Base-by-base conservation (phyloP, 2,797 vertebrate species). In the Strix occidentalis region DNA sequence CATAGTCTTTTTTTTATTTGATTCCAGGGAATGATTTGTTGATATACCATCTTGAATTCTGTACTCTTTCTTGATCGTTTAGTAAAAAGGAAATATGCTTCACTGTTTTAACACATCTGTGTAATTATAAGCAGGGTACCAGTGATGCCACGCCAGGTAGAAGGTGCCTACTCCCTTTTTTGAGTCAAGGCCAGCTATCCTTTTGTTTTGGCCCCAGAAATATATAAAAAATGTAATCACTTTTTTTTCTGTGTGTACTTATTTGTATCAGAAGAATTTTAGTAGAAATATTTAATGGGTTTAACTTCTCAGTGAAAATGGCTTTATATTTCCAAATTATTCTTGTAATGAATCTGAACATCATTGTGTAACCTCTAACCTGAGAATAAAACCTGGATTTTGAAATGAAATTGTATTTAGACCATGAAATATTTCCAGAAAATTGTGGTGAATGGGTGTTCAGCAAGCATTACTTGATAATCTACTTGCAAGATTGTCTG, bases 331-430 rank as follows among this genome's bases (percentile, higher is more conserved):
- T 93, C 31, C 57, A 39, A 85, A 76, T 48, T 8, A 50, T 75
- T 93, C 51, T 77, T 79, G 28, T 66, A 39, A 64, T 82, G 56
- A 94, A 82, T 86, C 65, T 72, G 51, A 96, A 68, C 14, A 14
- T 50, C 4, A 0, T 35, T n/a, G 6, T 90, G 57, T 94, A 82
- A 87, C n/a, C 35, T 95, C n/a, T 71, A 79, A 83, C 84, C 48
- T 61, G 68, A 95, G 35, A 94, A 91, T 91, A 95, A 97, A 97
- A 65, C 24, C 26, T 94, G 82, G 18, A 41, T 75, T 71, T 43
- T 61, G 5, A 50, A 77, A 69, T 83, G 31, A 70, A 84, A 61
- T 66, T 90, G 14, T 66, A 39, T 79, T 93, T 89, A 77, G 65
- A 90, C 25, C 28, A 13, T 54, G 61, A 19, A 2, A 13, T 46